Evolutionary conservation across 2,113 vertebrate genomes (phyloP), one percentile per base, ranked within the genome.

Genomic region (Agapornis roseicollis): DNA sequence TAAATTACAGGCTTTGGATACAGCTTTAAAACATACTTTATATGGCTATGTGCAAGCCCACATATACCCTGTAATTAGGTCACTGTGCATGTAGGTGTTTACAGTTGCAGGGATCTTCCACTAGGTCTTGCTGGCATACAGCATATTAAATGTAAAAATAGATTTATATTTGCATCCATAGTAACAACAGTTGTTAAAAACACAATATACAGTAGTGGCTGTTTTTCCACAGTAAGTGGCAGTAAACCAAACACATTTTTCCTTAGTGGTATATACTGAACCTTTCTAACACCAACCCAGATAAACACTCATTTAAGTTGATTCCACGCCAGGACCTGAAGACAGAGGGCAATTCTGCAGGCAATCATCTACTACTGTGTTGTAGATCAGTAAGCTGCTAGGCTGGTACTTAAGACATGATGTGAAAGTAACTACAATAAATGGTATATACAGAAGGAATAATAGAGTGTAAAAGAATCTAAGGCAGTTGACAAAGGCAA

Each of bases 91-190:
- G 56, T 33, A 79, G 61, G 56, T 96, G 92, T 89, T 94, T 87
- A 87, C 80, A 50, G 61, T 84, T 79, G 53, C 85, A 82, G 80
- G 83, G 92, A 94, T 88, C 61, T 76, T 80, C 72, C 0, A 0
- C 85, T 83, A 47, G 71, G 39, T 83, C 55, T 64, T 78, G 69
- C 90, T 91, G 72, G 65, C 82, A 11, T 33, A 27, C 3, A 19
- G 56, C 0, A 0, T n/a, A 69, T 86, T 52, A 61, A 88, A 72
- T 37, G 90, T 76, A 76, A 88, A 93, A 92, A 79, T 47, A 74
- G 77, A 72, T 89, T 41, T 71, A 56, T 63, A 56, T 72, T 50
- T 87, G 92, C 90, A 81, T 65, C 94, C 88, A 61, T 86, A 89
- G 92, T 44, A 95, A 89, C 92, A 79, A 1, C 58, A 52, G 82